Base-by-base conservation (phyloP, 2,797 vertebrate genomes). In the Monodelphis domestica region DNA sequence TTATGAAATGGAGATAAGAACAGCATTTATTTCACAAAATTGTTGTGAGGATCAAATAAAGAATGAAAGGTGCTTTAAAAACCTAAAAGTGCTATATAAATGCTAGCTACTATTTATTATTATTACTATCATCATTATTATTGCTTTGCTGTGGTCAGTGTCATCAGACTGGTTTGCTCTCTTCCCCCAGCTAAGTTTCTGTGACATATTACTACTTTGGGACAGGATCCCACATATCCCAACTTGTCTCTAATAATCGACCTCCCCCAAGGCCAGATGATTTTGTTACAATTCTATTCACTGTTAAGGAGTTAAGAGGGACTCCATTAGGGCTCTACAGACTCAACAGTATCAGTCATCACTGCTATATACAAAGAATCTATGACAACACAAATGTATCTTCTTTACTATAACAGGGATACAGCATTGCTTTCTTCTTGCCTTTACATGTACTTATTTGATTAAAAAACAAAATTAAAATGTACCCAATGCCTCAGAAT, bases 401-500 rank as follows among this genome's bases (percentile, higher is more conserved):
- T 89, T 90, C 89, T 12, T 52, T 9, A 56, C 15, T 9, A 56
- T 28, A 33, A 50, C 6, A n/a, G 70, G 90, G 94, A 94, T 92
- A 59, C 12, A 15, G 28, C 87, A 24, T 91, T 57, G 51, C 87
- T 94, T 26, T 84, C 57, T 88, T 84, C 59, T 89, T 93, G 92
- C 54, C 70, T 89, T 90, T 17, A 17, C 53, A 56, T 92, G 50
- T 87, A 91, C 89, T 90, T 88, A 90, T 30, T 93, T 91, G 26
- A 26, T 94, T 78, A 91, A 94, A 84, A 84, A 45, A 14, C 70
- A 84, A 78, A 78, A 78, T 38, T 78, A 45, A 78, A 78, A 78
- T 45, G 56, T n/a, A 91, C 63, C 11, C 2, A 1, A 90, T 92
- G 89, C 87, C 88, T 96, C 90, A 93, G 92, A 55, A 91, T 33